Evolutionary conservation across 2,888 invertebrate genomes (phyloP).

Genomic region (Drosophila imparisetae): DNA sequence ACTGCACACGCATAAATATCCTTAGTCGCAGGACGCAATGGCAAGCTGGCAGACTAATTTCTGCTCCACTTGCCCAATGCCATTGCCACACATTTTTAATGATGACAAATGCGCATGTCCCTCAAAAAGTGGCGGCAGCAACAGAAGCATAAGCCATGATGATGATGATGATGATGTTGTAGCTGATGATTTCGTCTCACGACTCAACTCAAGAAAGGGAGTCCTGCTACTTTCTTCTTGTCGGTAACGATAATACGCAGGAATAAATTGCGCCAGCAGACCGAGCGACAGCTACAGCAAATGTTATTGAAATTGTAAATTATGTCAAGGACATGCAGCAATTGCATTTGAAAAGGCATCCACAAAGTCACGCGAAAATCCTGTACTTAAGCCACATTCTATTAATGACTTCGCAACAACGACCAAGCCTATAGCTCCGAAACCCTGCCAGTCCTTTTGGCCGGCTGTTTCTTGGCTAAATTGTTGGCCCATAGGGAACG

Average conservation of each 20-base stretch:
- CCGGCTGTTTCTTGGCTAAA: background rate
- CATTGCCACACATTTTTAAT: conserved; percentile 59
- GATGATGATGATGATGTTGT: conserved; percentile 29
- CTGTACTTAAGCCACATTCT: conserved; percentile 40
- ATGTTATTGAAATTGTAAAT: conserved; percentile 79
- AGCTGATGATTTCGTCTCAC: conserved; percentile 51
- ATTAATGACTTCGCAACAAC: conserved; percentile 51
- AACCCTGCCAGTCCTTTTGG: background rate
- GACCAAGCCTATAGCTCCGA: background rate
- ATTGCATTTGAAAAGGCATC: conserved; percentile 37
- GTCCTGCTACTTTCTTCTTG: conserved; percentile 24
- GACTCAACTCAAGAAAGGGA: conserved; percentile 29
- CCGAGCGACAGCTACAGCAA: conserved; percentile 26
- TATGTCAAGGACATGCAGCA: conserved; percentile 74
- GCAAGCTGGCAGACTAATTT: conserved; percentile 63
- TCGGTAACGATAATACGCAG: conserved; percentile 48
- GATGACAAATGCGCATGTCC: conserved; percentile 72
- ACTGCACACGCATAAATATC: conserved; percentile 78
- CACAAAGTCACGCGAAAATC: conserved; percentile 32
- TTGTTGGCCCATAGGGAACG: conserved; percentile 50
- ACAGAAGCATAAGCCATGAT: conserved; percentile 24
- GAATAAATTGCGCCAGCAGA: conserved; percentile 61
- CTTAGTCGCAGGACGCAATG: conserved; percentile 31
- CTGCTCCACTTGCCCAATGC: conserved; percentile 30
- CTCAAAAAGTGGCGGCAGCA: conserved; percentile 1